Base-by-base conservation (phyloP, 1,140 invertebrate species). In the Scaptomyza hsui region DNA sequence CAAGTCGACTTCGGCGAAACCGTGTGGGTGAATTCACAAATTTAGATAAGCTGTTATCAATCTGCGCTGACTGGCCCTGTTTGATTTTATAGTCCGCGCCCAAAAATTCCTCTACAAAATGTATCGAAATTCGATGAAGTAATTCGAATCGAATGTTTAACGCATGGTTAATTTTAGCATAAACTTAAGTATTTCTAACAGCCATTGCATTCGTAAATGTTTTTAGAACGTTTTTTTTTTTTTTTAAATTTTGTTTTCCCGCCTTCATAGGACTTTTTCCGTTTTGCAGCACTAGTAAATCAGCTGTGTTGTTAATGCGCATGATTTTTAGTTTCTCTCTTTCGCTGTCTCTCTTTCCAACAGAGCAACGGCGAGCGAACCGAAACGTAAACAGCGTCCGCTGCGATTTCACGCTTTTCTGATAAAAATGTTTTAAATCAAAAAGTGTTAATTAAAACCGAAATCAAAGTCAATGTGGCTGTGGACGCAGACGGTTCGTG, bases 351-450 rank as follows among this genome's bases (percentile, higher is more conserved):
- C 61, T 53, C 47, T 64, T 55, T 44, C n/a, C 55, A 65, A n/a
- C 32, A 47, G 42, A 70, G 19, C 51, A 63, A 61, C 49, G 35
- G 48, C 24, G 60, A 65, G 41, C 72, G 47, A 75, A 70, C 64
- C 81, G 81, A 72, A 86, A 88, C 78, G 82, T 86, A 86, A 86
- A 86, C 82, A 88, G 74, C 82, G 65, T 75, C 70, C 71, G 79
- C 78, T 82, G 78, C 78, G 57, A 85, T 79, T 82, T 83, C 75
- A 83, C 79, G 79, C 79, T 83, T 79, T 70, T 76, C 71, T 77
- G 82, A 88, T 88, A 86, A 86, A 88, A 86, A 88, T 86, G 82
- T 86, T 86, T 78, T 86, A 86, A 82, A 86, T 82, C 71, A 82
- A 80, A 86, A 77, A 78, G 82, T 86, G 82, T 86, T 86, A 86